Conservation (phyloP, 2,797 vertebrate species). For the Avahi laniger region DNA sequence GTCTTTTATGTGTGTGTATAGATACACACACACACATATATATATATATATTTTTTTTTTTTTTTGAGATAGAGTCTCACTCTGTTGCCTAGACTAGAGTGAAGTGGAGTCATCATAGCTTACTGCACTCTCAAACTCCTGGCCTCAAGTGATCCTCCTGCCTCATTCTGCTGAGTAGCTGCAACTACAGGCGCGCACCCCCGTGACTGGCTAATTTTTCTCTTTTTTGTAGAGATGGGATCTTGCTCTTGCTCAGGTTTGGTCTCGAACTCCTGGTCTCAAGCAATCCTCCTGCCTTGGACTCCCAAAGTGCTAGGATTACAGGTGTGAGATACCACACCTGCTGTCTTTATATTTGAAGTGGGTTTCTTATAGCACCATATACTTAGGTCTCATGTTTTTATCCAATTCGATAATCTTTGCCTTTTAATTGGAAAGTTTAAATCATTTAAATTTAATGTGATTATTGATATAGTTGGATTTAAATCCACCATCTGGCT, state of each 20-base stretch:
- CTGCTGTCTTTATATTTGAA: neutral
- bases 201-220: neutral
- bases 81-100: neutral
- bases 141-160: neutral
- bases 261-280: neutral
- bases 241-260: neutral
- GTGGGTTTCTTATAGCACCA: neutral
- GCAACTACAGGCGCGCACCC: neutral
- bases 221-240: neutral
- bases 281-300: neutral
- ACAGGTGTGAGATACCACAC: neutral
- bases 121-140: neutral
- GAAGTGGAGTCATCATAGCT: neutral
- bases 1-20: neutral
- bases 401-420: neutral
- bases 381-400: neutral
- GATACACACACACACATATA: no score
- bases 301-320: neutral
- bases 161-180: neutral
- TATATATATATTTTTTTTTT: no score
- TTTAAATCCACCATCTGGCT: neutral
- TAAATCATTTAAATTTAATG: neutral
- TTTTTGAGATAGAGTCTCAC: neutral
- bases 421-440: neutral
- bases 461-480: neutral